These are phyloP conservation scores for Heterotilapia buettikoferi DNA, from an alignment of 2,113 vertebrate species.

Conservation along the genomic window DNA sequence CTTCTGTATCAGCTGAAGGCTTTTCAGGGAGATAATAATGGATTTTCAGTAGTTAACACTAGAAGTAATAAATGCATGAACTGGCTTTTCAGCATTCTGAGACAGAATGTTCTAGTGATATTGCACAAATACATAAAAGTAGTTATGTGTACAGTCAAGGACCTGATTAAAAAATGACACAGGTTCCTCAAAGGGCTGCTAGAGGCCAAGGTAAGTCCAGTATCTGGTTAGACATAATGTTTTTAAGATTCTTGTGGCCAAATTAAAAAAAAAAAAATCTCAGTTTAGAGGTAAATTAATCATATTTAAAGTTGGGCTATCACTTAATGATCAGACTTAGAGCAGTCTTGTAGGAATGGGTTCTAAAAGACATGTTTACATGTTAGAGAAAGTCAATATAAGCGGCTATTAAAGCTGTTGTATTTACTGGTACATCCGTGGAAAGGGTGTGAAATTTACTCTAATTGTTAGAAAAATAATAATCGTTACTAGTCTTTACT, in stretches of 20 bases:
- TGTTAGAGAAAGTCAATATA: not conserved
- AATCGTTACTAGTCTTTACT: not conserved
- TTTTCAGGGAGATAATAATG: not conserved
- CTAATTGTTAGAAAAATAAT: not conserved
- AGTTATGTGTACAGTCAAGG: not conserved
- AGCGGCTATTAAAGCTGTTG: not conserved
- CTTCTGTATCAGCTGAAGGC: not conserved
- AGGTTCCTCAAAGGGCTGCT: not conserved
- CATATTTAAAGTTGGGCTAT: not conserved
- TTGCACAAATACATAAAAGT: not conserved
- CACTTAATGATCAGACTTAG: not conserved
- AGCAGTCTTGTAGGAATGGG: not conserved
- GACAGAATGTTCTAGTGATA: not conserved
- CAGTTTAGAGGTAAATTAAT: not conserved
- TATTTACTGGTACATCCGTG: not conserved
- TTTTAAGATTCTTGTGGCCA: not conserved
- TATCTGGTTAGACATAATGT: not conserved
- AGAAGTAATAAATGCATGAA: not conserved
- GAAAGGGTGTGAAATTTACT: not conserved
- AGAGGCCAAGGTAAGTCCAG: not conserved
- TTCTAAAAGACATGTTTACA: not conserved
- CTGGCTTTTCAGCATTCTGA: not conserved
- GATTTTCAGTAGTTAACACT: not conserved
- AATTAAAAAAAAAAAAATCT: not conserved
- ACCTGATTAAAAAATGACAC: not conserved